Percentiles rank a stretch among this genome's conserved stretches.
These are phyloP conservation scores for Spodoptera picta DNA, from an alignment of 2,888 invertebrate species.

Conservation along the genomic window DNA sequence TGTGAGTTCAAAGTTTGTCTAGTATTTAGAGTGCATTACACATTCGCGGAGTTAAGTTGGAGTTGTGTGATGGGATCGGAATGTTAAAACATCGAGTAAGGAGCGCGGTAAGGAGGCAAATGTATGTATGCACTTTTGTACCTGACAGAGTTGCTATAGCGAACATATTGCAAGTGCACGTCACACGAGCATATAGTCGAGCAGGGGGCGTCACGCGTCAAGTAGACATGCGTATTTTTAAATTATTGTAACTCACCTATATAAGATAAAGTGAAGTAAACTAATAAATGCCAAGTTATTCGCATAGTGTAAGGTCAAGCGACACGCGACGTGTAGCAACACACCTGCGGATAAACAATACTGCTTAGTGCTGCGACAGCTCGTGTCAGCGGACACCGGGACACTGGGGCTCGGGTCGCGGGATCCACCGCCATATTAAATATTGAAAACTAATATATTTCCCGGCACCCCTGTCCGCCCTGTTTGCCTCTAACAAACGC, in stretches of 20 bases:
- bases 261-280: too few relatives aligned
- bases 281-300: constrained; percentile 5
- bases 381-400: constrained; percentile 48
- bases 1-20: constrained; percentile 32
- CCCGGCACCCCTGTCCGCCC: constrained; percentile 37
- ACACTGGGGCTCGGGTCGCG: constrained; percentile 20
- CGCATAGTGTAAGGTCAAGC: constrained; percentile 12
- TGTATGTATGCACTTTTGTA: constrained; percentile 56
- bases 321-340: constrained; percentile 11
- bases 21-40: constrained; percentile 70
- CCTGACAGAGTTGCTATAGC: constrained; percentile 35
- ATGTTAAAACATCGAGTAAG: constrained; percentile 61
- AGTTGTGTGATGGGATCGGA: constrained; percentile 65
- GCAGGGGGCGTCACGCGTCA: not conserved
- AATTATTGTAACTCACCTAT: too few relatives aligned
- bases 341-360: constrained; percentile 45
- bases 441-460: constrained; percentile 60
- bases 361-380: constrained; percentile 53
- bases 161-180: constrained; percentile 30
- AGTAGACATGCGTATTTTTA: too few relatives aligned
- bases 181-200: not conserved
- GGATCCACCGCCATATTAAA: constrained; percentile 56
- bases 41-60: constrained; percentile 70
- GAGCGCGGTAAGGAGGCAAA: constrained; percentile 33
- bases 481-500: constrained; percentile 42